Percentiles rank a stretch among this genome's conserved stretches.
These are phyloP conservation scores for Ciconia stormi DNA, from an alignment of 2,113 vertebrate species.

Conservation along the genomic window DNA sequence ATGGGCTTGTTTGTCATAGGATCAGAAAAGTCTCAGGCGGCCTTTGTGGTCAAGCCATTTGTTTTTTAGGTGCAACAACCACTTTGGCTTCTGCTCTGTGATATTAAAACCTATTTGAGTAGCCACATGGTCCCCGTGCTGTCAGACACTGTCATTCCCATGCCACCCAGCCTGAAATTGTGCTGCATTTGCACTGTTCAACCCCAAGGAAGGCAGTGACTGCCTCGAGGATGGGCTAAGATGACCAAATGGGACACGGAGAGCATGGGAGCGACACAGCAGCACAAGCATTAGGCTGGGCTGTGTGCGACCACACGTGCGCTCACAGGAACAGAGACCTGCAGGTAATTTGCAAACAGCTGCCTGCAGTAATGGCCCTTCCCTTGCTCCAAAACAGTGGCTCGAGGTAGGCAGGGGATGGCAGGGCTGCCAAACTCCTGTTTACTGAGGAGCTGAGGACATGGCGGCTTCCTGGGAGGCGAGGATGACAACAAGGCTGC, in stretches of 20 bases:
- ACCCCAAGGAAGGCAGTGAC: not conserved
- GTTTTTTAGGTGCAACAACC: not conserved
- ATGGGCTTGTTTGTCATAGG: not conserved
- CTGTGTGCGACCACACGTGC: fast-evolving
- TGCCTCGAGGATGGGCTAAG: fast-evolving
- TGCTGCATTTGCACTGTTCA: not conserved
- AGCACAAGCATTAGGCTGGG: not conserved
- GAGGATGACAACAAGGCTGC: not conserved
- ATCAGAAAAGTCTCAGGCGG: not conserved
- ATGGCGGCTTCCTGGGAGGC: not conserved
- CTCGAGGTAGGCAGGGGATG: not conserved
- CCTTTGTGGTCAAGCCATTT: not conserved
- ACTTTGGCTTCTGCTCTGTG: not conserved
- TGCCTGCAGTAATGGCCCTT: not conserved
- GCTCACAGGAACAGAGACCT: not conserved
- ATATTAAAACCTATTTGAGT: not conserved
- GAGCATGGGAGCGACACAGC: fast-evolving
- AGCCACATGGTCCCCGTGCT: not conserved
- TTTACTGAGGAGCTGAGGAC: not conserved
- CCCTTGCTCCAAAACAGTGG: not conserved
- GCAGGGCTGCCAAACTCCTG: not conserved
- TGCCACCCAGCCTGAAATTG: not conserved
- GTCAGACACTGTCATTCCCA: not conserved
- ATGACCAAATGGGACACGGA: not conserved
- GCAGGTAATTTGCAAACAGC: not conserved